phyloP scores from a whole-genome alignment of 1,140 invertebrate species.

The Neodiprion lecontei region DNA sequence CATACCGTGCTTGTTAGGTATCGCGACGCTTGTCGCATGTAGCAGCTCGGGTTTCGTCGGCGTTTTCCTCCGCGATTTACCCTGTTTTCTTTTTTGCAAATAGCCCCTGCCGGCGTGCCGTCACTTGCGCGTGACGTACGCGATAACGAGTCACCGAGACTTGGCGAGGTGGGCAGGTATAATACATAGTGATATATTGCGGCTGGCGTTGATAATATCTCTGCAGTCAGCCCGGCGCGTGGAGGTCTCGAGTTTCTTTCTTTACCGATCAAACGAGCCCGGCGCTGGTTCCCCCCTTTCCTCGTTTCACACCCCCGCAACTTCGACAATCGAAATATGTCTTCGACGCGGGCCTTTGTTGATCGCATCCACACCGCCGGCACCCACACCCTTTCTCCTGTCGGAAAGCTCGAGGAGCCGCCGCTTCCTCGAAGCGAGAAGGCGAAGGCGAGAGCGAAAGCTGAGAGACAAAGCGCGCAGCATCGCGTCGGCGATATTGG shows the following conservation, averaged over 20 bases:
- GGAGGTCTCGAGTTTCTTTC: not conserved
- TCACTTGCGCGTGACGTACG: not conserved
- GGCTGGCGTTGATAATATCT: not conserved
- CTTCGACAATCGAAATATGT: not conserved
- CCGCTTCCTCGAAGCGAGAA: no score
- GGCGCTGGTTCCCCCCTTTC: not conserved
- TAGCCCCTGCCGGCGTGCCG: not conserved
- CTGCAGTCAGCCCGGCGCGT: not conserved
- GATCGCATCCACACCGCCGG: not conserved
- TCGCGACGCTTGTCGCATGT: no score
- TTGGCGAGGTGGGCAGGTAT: not conserved
- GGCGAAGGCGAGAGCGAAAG: no score
- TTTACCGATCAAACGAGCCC: not conserved
- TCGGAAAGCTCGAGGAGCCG: no score
- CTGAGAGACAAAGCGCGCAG: not conserved
- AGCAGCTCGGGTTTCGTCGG: no score
- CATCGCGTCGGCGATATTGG: not conserved
- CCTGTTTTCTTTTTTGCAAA: no score
- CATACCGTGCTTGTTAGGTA: slow-evolving; percentile 4
- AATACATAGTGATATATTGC: not conserved
- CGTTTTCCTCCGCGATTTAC: no score
- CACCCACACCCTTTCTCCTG: no score
- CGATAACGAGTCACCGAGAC: not conserved
- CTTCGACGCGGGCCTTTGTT: not conserved
- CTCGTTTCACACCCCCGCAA: not conserved